phyloP scores from a whole-genome alignment of 2,888 invertebrate genomes.

The Tuberolachnus salignus region DNA sequence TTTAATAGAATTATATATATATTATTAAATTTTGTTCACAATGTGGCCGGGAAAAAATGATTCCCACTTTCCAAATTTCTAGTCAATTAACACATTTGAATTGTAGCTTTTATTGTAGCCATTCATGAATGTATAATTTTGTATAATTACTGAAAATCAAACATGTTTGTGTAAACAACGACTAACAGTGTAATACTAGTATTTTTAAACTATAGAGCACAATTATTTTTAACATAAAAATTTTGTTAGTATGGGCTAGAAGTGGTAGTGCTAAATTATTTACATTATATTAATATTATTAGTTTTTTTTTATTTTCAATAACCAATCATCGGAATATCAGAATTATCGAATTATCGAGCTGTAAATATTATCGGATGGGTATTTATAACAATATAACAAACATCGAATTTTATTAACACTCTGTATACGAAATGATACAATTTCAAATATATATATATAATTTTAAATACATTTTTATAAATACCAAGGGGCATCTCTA shows the following conservation, averaged over 20 bases:
- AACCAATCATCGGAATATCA: too few relatives aligned
- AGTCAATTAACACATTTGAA: constrained; percentile 27
- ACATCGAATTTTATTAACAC: constrained; percentile 14
- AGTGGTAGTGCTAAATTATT: neutral
- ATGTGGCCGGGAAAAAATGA: neutral
- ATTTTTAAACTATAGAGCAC: neutral
- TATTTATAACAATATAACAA: neutral
- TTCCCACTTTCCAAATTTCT: constrained; percentile 17
- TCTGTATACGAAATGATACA: constrained; percentile 4
- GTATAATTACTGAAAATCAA: neutral
- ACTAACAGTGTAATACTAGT: neutral
- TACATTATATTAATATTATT: neutral
- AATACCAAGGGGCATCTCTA: neutral
- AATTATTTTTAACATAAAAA: neutral
- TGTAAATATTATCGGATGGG: neutral
- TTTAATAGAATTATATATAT: neutral
- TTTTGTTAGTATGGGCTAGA: neutral
- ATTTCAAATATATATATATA: neutral
- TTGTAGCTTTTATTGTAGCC: constrained; percentile 2
- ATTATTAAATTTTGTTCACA: neutral
- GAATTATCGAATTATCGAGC: neutral
- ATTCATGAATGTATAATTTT: neutral
- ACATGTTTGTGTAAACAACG: neutral
- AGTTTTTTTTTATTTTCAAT: constrained; percentile 4
- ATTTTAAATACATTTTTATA: neutral